phyloP scores from a whole-genome alignment of 2,888 invertebrate genomes.

The Temnothorax ravouxi region DNA sequence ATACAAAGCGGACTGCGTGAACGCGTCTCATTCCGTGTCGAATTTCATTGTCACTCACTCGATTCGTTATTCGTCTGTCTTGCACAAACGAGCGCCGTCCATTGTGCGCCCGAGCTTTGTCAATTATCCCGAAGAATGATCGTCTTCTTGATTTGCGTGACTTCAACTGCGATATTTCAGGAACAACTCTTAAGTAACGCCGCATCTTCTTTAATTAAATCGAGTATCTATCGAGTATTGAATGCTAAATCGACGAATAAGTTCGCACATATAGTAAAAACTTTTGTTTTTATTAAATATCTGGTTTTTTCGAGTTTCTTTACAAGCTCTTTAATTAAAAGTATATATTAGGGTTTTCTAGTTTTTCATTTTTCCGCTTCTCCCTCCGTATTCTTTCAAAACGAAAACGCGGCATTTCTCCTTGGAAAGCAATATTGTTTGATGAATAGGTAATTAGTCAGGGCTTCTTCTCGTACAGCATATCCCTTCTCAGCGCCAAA shows the following conservation, averaged over 20 bases:
- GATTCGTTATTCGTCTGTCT: slow-evolving; percentile 30
- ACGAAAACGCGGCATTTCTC: background rate
- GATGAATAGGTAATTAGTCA: slow-evolving; percentile 43
- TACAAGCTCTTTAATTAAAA: slow-evolving; percentile 43
- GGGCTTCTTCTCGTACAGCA: slow-evolving; percentile 22
- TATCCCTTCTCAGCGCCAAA: slow-evolving; percentile 3
- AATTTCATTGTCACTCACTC: slow-evolving; percentile 53
- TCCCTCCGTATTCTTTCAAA: background rate
- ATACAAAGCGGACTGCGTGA: slow-evolving; percentile 47
- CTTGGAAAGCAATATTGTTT: slow-evolving; percentile 7
- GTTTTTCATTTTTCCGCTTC: background rate
- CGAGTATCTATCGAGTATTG: background rate
- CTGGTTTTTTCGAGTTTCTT: background rate
- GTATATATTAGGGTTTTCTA: slow-evolving; percentile 2
- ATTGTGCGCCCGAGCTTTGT: slow-evolving; percentile 32
- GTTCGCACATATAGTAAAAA: background rate
- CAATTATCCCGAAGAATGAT: slow-evolving; percentile 38
- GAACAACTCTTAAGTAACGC: background rate
- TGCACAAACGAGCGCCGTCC: slow-evolving; percentile 29
- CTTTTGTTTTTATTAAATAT: slow-evolving; percentile 3
- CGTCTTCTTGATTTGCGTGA: background rate
- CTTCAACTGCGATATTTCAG: background rate
- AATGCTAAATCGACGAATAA: background rate
- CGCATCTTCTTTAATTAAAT: slow-evolving; percentile 2
- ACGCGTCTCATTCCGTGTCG: slow-evolving; percentile 50